Evolutionary conservation across 2,113 vertebrate genomes (phyloP).

Genomic region (Myrmophylax atrothorax): DNA sequence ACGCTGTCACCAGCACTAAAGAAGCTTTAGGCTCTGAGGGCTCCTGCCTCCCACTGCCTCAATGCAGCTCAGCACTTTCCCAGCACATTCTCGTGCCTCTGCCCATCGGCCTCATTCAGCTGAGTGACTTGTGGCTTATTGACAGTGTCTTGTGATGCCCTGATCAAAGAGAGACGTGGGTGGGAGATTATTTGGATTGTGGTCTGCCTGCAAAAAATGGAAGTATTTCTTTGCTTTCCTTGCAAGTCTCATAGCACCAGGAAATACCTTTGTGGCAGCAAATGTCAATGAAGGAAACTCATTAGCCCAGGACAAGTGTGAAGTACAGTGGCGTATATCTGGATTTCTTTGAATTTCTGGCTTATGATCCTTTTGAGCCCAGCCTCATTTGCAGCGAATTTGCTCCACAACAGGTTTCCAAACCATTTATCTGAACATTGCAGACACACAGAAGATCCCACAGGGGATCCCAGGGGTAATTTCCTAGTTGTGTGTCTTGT

Average conservation of each 20-base stretch:
- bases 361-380: neutral
- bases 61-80: neutral
- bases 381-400: neutral
- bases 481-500: neutral
- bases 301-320: neutral
- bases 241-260: neutral
- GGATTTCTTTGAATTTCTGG: conserved; percentile 8
- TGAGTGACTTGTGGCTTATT: neutral
- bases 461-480: neutral
- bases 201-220: neutral
- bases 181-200: neutral
- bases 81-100: neutral
- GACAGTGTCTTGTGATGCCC: neutral
- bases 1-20: neutral
- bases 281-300: neutral
- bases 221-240: neutral
- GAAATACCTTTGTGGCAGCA: conserved; percentile 23
- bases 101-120: neutral
- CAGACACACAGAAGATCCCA: neutral
- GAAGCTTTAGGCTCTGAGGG: neutral
- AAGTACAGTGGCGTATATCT: neutral
- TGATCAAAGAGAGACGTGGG: neutral
- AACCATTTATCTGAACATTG: neutral
- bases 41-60: neutral
- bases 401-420: neutral